Conservation (phyloP, 2,113 vertebrate species). For the Acrocephalus kingi region DNA sequence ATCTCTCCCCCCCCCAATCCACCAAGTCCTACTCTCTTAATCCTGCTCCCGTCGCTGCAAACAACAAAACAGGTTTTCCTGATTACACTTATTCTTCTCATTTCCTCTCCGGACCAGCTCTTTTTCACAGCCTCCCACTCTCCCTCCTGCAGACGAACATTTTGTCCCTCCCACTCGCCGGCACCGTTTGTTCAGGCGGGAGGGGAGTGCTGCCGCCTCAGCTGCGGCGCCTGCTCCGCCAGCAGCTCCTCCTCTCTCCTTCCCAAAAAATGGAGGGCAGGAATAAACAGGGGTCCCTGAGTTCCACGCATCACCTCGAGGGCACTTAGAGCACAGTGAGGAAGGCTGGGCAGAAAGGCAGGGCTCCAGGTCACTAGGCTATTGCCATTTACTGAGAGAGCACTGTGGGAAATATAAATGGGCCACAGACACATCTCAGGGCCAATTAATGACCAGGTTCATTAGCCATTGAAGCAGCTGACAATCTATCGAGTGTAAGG, state of each 20-base stretch:
- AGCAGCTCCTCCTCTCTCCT: not conserved
- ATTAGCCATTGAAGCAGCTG: not conserved
- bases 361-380: not conserved
- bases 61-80: slow-evolving; percentile 25
- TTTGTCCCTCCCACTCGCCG: not conserved
- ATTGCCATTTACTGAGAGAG: fast-evolving
- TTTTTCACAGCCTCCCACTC: slow-evolving; percentile 49
- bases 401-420: not conserved
- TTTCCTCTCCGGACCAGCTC: slow-evolving; percentile 49
- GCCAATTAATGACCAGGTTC: not conserved
- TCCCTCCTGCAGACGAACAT: not conserved
- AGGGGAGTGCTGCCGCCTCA: not conserved
- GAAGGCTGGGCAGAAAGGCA: not conserved
- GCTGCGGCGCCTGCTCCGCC: not conserved
- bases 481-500: not conserved
- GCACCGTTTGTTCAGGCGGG: not conserved
- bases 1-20: not conserved
- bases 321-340: fast-evolving
- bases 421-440: fast-evolving
- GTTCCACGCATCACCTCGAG: not conserved
- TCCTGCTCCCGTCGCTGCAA: not conserved
- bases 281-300: not conserved
- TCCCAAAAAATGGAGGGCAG: not conserved
- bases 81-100: not conserved
- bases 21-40: not conserved